Evolutionary conservation across 2,888 invertebrate genomes (phyloP).

Genomic region (Lepidochitona cinerea): DNA sequence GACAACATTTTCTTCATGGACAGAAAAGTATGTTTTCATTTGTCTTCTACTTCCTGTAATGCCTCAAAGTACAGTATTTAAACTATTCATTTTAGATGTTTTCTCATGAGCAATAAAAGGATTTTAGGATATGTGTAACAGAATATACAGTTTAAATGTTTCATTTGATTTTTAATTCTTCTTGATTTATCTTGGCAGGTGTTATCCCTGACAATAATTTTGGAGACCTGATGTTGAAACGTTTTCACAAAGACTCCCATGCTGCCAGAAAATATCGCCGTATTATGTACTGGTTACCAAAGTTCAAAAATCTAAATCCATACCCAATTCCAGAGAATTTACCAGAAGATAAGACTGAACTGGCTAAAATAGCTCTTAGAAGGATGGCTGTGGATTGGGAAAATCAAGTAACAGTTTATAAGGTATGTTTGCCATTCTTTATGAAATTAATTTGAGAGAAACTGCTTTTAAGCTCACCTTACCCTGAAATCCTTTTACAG

Average conservation of each 20-base stretch:
- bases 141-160: too few relatives aligned
- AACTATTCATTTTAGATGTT: too few relatives aligned
- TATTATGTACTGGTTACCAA: constrained; percentile 83
- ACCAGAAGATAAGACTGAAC: constrained; percentile 81
- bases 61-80: too few relatives aligned
- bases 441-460: too few relatives aligned
- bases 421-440: constrained; percentile 33
- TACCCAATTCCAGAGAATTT: constrained; percentile 74
- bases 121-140: too few relatives aligned
- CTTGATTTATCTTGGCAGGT: constrained; percentile 74
- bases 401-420: constrained; percentile 74
- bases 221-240: constrained; percentile 84
- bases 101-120: too few relatives aligned
- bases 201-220: constrained; percentile 94
- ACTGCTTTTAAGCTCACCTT: too few relatives aligned
- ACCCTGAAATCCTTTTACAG: too few relatives aligned
- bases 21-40: too few relatives aligned
- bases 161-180: too few relatives aligned
- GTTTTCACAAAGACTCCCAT: constrained; percentile 84
- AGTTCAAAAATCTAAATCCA: constrained; percentile 81
- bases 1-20: too few relatives aligned
- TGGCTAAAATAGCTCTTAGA: constrained; percentile 86
- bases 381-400: constrained; percentile 88
- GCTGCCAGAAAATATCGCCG: constrained; percentile 73
- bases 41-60: too few relatives aligned